Base-by-base conservation (phyloP, 2,113 vertebrate genomes). In the Lophura nycthemera region DNA sequence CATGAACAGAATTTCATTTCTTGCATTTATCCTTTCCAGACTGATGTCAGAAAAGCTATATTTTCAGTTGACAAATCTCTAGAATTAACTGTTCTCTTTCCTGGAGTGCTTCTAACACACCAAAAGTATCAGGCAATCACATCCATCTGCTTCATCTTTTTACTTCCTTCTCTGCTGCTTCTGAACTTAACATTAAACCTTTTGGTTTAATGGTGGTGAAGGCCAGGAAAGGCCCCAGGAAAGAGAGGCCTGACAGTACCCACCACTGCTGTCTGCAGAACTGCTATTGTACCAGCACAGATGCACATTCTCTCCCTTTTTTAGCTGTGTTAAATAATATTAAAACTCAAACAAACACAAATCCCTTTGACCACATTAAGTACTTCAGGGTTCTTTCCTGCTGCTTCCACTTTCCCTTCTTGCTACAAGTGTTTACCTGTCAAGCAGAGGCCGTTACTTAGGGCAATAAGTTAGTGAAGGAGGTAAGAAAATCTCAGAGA, bases 51-150 rank as follows among this genome's bases (percentile, higher is more conserved):
- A 21, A 67, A 67, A 27, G 65, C 36, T 3, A 4, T n/a, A 8
- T 82, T 77, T 90, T 63, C 30, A 83, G 63, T 56, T 74, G 67
- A 71, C 36, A 92, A 29, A 86, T 30, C 42, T 56, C 60, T 42
- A 80, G 50, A 18, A 91, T 64, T 29, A 78, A 75, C 50, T 36
- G 24, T 7, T 77, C 77, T 86, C 38, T 73, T 38, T 74, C 67
- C 83, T 73, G 56, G 30, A 80, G 6, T 63, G 63, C 64, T 74
- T 90, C 79, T 64, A 56, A 50, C 14, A 43, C 43, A 75, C 38
- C 57, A 47, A 78, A 88, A 83, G 48, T 54, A 73, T 20, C 59
- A 25, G 59, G 67, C 78, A 59, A 70, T 40, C 32, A 40, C 64
- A 95, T 45, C 60, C 52, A 79, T 60, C 40, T n/a, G 29, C 50